A percentile compares a stretch with the other conserved stretches of the same genome.
Conservation (phyloP, 2,888 invertebrate species). For the Ephialtes manifestator region DNA sequence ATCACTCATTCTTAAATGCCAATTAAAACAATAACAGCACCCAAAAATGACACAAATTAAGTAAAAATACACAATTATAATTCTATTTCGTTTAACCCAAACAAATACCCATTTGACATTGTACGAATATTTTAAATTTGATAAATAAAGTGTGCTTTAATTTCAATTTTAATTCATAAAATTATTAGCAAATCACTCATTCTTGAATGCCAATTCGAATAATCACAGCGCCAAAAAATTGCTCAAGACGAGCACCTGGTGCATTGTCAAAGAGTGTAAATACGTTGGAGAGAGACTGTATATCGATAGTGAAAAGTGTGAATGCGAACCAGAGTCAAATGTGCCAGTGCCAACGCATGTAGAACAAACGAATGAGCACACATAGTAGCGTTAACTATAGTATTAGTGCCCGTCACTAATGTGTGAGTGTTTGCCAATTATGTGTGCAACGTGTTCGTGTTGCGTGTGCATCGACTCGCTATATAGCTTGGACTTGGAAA, state of each 20-base stretch:
- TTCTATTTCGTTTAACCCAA: background rate
- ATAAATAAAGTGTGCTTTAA: background rate
- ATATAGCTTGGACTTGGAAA: conserved; percentile 79
- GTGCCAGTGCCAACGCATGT: conserved; percentile 42
- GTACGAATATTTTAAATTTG: background rate
- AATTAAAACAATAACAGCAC: background rate
- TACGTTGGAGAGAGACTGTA: background rate
- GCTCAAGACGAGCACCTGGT: background rate
- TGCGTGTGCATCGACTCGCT: conserved; percentile 75
- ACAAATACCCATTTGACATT: background rate
- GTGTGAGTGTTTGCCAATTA: conserved; percentile 42
- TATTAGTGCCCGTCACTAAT: conserved; percentile 2
- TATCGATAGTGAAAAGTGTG: conserved; percentile 35
- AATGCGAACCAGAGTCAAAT: conserved; percentile 42
- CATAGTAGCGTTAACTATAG: background rate
- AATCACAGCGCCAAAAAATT: background rate
- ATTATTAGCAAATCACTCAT: background rate
- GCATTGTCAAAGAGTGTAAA: conserved; percentile 1
- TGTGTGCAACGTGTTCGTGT: conserved; percentile 52
- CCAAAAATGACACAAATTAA: too few species aligned
- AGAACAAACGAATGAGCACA: conserved; percentile 26
- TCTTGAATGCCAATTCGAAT: background rate
- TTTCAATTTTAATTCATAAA: background rate
- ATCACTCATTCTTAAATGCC: conserved; percentile 5
- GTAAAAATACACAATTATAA: too few species aligned